Percentiles rank a stretch among this genome's conserved stretches.
These are phyloP conservation scores for Aethina tumida DNA, from an alignment of 1,140 invertebrate genomes.

Conservation along the genomic window DNA sequence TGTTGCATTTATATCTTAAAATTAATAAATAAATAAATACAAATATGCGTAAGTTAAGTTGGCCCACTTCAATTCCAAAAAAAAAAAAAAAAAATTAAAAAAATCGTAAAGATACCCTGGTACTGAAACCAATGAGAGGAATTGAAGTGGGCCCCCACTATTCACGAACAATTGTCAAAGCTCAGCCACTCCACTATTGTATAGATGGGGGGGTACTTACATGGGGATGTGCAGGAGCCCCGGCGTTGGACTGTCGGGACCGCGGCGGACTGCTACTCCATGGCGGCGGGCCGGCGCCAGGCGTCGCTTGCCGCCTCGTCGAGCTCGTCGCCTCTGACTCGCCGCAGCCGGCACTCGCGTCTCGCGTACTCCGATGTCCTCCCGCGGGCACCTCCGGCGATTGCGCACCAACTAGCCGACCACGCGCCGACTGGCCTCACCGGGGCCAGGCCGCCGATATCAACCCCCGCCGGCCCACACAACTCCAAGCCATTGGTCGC, in stretches of 20 bases:
- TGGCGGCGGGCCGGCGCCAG: slow-evolving; percentile 18
- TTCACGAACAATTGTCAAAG: too few relatives aligned
- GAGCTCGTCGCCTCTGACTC: slow-evolving; percentile 32
- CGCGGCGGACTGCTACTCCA: slow-evolving; percentile 26
- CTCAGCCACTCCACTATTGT: too few relatives aligned
- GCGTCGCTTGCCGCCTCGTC: slow-evolving; percentile 31
- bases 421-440: slow-evolving; percentile 26
- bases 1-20: too few relatives aligned
- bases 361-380: too few relatives aligned
- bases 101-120: too few relatives aligned
- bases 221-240: slow-evolving; percentile 12
- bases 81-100: too few relatives aligned
- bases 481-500: slow-evolving; percentile 20
- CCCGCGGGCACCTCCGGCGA: slow-evolving; percentile 17
- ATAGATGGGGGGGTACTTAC: slow-evolving; percentile 19
- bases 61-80: too few relatives aligned
- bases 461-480: slow-evolving; percentile 25
- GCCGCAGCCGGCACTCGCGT: slow-evolving; percentile 16
- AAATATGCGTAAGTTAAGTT: too few relatives aligned
- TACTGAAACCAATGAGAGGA: too few relatives aligned
- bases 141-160: too few relatives aligned
- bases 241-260: slow-evolving; percentile 20
- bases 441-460: slow-evolving; percentile 21
- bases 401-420: slow-evolving; percentile 23
- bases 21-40: too few relatives aligned